Evolutionary conservation across 2,797 vertebrate species (phyloP).

Genomic region (Todus mexicanus): DNA sequence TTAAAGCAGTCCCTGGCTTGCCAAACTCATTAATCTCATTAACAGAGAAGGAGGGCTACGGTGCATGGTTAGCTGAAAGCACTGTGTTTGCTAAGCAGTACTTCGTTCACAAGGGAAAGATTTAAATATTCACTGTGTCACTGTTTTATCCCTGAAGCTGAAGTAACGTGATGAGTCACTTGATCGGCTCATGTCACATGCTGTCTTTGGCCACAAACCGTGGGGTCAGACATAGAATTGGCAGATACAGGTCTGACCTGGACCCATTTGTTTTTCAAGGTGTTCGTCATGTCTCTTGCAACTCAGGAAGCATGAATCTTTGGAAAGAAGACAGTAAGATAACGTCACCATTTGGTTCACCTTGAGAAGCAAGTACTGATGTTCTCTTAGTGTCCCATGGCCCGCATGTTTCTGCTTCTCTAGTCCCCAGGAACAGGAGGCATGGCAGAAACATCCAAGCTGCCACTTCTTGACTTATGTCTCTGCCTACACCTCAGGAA

Average conservation of each 20-base stretch:
- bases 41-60: conserved; percentile 18
- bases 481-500: neutral
- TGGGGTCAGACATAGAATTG: neutral
- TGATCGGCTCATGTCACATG: neutral
- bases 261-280: neutral
- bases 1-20: conserved; percentile 38
- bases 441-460: neutral
- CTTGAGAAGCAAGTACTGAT: neutral
- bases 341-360: neutral
- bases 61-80: conserved; percentile 30
- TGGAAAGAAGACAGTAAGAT: neutral
- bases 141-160: conserved; percentile 12
- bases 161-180: conserved; percentile 27
- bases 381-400: neutral
- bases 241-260: neutral
- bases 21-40: conserved; percentile 65
- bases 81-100: conserved; percentile 8
- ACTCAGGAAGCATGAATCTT: neutral
- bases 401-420: neutral
- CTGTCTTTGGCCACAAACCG: neutral
- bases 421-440: neutral
- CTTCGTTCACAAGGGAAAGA: conserved; percentile 50
- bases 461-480: neutral
- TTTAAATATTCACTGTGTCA: conserved; percentile 47
- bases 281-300: neutral